Evolutionary conservation across 2,888 invertebrate species (phyloP), one percentile per base, ranked within the genome.

Genomic region (Pseudococcus longispinus): DNA sequence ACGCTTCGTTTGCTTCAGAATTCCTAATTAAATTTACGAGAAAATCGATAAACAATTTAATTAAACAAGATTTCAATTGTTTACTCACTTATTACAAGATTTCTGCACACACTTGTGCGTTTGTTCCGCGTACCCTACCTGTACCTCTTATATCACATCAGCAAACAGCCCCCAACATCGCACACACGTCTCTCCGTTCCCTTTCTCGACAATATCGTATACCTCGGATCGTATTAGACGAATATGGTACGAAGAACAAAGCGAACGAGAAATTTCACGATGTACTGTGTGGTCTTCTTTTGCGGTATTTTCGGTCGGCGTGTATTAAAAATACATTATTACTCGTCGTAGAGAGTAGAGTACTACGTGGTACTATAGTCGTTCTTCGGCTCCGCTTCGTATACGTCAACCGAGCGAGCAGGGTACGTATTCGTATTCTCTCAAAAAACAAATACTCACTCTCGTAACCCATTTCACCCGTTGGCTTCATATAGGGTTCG

Each of bases 51-150:
- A 80, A 80, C 77, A 80, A 80, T 80, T 80, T 80, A 80, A 80
- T 80, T 80, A 80, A 80, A 80, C 77, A 80, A 80, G 77, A 80
- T 80, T 80, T 80, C 77, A 80, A 80, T 80, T 80, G 77, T 80
- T 80, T 80, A 80, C 77, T 80, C 77, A 42, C 32, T 80, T 80
- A 80, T 80, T 70, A 70, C 70, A 70, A 70, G 70, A 70, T 70
- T 70, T 70, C 70, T 70, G 29, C 29, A 70, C 70, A 70, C 29
- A 32, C 70, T 70, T 29, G 70, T 70, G 70, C 70, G 70, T 70
- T n/a, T 70, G 15, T 70, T 70, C 29, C 13, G 65, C 55, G n/a
- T 55, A 55, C 55, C 55, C 20, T 23, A 9, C 60, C 13, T 23
- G 23, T 23, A 20, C 60, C 60, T 23, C 60, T 20, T 60, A 23